Evolutionary conservation across 2,888 invertebrate genomes (phyloP).

Genomic region (Pristionchus mayeri): DNA sequence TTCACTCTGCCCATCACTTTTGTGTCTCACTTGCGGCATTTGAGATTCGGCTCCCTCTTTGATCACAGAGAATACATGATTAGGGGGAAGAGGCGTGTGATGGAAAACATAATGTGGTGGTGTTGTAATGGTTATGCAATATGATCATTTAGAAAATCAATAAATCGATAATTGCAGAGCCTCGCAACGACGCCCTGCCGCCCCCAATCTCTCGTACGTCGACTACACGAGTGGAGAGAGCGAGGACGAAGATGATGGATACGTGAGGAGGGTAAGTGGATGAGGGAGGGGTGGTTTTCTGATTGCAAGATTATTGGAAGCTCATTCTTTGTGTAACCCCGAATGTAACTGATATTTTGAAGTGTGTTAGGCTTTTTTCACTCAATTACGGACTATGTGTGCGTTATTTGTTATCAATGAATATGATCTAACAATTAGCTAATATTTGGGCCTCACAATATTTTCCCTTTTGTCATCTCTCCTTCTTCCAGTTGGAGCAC

Average conservation of each 20-base stretch:
- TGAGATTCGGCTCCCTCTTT: neutral
- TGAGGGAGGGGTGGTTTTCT: neutral
- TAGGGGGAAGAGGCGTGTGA: neutral
- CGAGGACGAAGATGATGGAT: slow-evolving; percentile 16
- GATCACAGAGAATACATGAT: neutral
- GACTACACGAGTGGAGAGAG: slow-evolving; percentile 27
- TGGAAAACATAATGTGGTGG: neutral
- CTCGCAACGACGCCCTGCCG: neutral
- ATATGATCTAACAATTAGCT: too few species aligned
- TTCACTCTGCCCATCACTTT: too few species aligned
- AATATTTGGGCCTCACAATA: too few species aligned
- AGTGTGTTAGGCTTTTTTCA: too few species aligned
- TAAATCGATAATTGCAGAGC: neutral
- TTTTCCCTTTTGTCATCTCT: neutral
- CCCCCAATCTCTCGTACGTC: neutral
- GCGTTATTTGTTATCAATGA: too few species aligned
- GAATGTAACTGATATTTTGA: too few species aligned
- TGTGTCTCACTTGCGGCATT: neutral
- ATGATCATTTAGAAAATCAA: neutral
- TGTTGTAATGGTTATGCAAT: neutral
- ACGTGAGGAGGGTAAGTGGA: slow-evolving; percentile 13
- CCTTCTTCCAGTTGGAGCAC: neutral
- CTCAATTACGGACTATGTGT: too few species aligned
- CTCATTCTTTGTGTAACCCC: too few species aligned
- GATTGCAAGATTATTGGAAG: too few species aligned